These are phyloP conservation scores for Trichogramma evanescens DNA, from an alignment of 2,888 invertebrate species.

Conservation along the genomic window DNA sequence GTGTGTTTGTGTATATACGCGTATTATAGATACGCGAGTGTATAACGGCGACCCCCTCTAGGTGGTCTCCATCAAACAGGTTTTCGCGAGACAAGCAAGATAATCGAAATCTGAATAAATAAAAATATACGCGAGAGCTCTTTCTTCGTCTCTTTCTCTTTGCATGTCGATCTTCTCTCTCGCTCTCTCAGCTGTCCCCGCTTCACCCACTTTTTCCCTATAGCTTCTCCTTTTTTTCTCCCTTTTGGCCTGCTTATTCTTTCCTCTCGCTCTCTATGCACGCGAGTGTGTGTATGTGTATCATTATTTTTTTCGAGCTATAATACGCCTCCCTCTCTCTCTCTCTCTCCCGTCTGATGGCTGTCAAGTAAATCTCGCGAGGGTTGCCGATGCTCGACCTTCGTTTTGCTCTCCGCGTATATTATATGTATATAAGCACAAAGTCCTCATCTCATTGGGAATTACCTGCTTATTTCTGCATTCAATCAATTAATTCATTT, in stretches of 20 bases:
- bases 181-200: slow-evolving; percentile 11
- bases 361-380: slow-evolving; percentile 24
- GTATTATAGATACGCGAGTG: no score
- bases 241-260: background rate
- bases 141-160: slow-evolving; percentile 20
- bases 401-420: background rate
- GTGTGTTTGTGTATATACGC: no score
- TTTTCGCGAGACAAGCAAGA: slow-evolving; percentile 30
- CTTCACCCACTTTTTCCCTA: slow-evolving; percentile 13
- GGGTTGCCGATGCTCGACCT: slow-evolving; percentile 18
- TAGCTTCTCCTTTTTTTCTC: background rate
- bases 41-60: slow-evolving; percentile 27
- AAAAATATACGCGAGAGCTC: slow-evolving; percentile 26
- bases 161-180: slow-evolving; percentile 13
- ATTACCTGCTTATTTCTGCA: slow-evolving; percentile 23
- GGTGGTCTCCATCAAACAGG: slow-evolving; percentile 36
- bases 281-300: background rate
- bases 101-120: slow-evolving; percentile 40
- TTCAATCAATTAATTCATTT: slow-evolving; percentile 21
- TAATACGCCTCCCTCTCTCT: no score
- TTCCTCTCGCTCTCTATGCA: background rate
- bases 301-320: slow-evolving; percentile 1
- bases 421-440: background rate
- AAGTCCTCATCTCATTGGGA: slow-evolving; percentile 9
- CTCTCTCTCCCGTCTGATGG: slow-evolving; percentile 12